Conservation (phyloP, 2,888 invertebrate species). For the Ctena decussata region DNA sequence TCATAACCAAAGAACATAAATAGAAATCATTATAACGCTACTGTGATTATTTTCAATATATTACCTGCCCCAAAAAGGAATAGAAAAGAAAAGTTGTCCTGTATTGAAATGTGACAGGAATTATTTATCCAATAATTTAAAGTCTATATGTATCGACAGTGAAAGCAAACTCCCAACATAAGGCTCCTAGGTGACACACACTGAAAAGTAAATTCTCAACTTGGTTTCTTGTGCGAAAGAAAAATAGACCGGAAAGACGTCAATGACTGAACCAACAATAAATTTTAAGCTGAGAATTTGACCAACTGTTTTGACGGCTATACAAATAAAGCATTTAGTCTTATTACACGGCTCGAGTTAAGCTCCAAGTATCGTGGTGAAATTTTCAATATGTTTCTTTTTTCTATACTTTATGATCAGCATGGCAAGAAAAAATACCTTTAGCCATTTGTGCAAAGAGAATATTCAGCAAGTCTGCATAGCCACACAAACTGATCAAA, state of each 20-base stretch:
- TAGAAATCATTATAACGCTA: neutral
- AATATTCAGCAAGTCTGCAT: too few relatives aligned
- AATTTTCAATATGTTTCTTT: too few relatives aligned
- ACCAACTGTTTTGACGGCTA: slow-evolving; percentile 5
- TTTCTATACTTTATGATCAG: too few relatives aligned
- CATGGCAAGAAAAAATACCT: too few relatives aligned
- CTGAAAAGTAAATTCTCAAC: neutral
- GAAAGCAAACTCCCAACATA: neutral
- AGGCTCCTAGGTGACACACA: neutral
- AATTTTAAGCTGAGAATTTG: slow-evolving; percentile 8
- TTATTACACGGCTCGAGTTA: too few relatives aligned
- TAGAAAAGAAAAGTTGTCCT: neutral
- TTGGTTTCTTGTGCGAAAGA: neutral
- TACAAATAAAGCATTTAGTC: slow-evolving; percentile 10
- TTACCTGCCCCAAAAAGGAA: neutral
- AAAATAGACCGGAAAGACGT: slow-evolving; percentile 7
- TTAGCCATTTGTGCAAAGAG: too few relatives aligned
- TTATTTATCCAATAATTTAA: neutral
- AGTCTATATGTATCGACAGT: too few relatives aligned
- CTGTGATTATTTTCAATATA: neutral
- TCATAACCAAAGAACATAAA: too few relatives aligned
- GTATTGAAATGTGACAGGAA: neutral
- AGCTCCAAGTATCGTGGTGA: too few relatives aligned
- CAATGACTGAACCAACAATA: neutral
- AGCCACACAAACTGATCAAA: too few relatives aligned